Conservation (phyloP, 2,888 invertebrate genomes). For the Marronus borbonicus region DNA sequence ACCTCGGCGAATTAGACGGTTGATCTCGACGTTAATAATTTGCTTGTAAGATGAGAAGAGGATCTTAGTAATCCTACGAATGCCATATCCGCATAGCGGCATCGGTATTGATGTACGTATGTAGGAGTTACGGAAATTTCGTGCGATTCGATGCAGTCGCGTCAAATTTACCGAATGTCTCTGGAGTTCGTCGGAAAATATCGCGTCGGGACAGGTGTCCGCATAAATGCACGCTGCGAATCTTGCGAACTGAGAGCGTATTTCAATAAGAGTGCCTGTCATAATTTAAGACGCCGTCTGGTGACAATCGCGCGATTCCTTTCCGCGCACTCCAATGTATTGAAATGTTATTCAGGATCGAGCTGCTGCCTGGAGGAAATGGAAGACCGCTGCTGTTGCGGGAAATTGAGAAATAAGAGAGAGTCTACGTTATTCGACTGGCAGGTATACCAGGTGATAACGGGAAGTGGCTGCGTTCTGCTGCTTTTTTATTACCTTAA, state of each 20-base stretch:
- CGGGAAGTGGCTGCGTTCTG: no score
- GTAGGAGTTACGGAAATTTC: not conserved
- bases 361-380: not conserved
- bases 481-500: no score
- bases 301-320: slow-evolving; percentile 11
- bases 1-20: not conserved
- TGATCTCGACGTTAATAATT: slow-evolving; percentile 41
- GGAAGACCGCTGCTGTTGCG: not conserved
- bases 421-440: not conserved
- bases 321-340: slow-evolving; percentile 1
- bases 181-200: slow-evolving; percentile 15
- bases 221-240: not conserved
- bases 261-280: slow-evolving; percentile 27
- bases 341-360: slow-evolving; percentile 12
- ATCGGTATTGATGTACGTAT: no score
- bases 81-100: not conserved
- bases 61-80: no score
- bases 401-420: not conserved
- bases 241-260: not conserved
- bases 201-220: slow-evolving; percentile 8
- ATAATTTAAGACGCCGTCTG: slow-evolving; percentile 9
- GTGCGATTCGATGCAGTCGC: slow-evolving; percentile 1
- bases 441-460: no score
- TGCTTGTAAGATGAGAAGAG: slow-evolving; percentile 4
- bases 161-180: slow-evolving; percentile 23